Conservation (phyloP, 2,797 vertebrate species). For the Nyctalus aviator region DNA sequence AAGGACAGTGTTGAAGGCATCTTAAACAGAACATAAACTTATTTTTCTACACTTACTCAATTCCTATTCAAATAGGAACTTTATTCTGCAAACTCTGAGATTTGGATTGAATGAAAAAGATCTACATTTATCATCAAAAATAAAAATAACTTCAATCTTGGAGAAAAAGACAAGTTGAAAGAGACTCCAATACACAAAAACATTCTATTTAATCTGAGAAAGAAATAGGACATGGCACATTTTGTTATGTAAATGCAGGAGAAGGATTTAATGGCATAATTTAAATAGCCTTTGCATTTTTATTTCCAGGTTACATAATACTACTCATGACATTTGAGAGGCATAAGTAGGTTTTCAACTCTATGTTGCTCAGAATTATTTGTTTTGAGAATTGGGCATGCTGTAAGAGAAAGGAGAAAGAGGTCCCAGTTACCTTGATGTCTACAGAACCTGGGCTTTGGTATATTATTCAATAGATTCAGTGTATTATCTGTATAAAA, state of each 20-base stretch:
- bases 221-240: conserved; percentile 12
- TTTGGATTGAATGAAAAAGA: conserved; percentile 8
- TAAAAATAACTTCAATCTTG: conserved; percentile 30
- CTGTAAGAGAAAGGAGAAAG: neutral
- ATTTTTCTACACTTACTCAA: conserved; percentile 31
- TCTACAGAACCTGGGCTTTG: neutral
- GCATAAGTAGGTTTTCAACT: neutral
- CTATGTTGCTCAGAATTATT: neutral
- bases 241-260: neutral
- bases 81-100: neutral
- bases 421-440: neutral
- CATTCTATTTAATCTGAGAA: conserved; percentile 19
- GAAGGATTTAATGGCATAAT: neutral
- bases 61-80: neutral
- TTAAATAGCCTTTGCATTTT: neutral
- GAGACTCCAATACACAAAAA: neutral
- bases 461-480: neutral
- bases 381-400: neutral
- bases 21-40: conserved; percentile 57
- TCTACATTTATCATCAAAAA: conserved; percentile 38
- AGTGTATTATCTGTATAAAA: neutral
- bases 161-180: neutral
- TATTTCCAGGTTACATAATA: conserved; percentile 7
- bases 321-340: neutral
- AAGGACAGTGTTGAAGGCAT: conserved; percentile 53